Evolutionary conservation across 2,797 vertebrate species (phyloP).

Genomic region (Champsocephalus gunnari): DNA sequence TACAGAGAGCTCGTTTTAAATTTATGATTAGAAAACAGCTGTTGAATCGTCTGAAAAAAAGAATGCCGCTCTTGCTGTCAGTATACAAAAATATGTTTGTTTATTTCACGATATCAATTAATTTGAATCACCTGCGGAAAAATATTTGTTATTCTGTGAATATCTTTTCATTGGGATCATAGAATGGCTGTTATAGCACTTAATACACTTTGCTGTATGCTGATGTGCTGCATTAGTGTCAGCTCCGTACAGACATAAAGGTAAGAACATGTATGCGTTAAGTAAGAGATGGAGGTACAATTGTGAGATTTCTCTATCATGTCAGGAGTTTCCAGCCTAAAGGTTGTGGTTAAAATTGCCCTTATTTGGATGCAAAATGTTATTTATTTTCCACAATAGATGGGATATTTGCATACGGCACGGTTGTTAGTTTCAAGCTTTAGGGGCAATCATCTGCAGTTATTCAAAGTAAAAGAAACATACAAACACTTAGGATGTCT

Average conservation of each 20-base stretch:
- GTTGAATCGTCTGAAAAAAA: slow-evolving; percentile 70
- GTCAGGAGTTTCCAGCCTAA: neutral
- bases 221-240: slow-evolving; percentile 10
- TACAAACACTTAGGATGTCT: neutral
- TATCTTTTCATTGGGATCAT: neutral
- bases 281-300: neutral
- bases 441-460: neutral
- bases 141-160: slow-evolving; percentile 40
- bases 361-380: neutral
- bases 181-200: slow-evolving; percentile 3
- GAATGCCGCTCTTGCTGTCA: slow-evolving; percentile 36
- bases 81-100: slow-evolving; percentile 61
- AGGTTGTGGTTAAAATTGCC: neutral
- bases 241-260: slow-evolving; percentile 20
- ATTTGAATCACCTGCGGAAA: slow-evolving; percentile 63
- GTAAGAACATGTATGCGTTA: neutral
- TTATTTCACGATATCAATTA: slow-evolving; percentile 62
- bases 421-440: neutral
- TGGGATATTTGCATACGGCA: neutral
- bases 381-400: neutral
- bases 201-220: neutral
- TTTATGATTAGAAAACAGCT: slow-evolving; percentile 75
- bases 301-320: neutral
- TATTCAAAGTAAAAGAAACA: neutral
- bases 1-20: slow-evolving; percentile 64